These are phyloP conservation scores for Acanthurus leucopareius DNA, from an alignment of 2,797 vertebrate genomes.

Conservation along the genomic window DNA sequence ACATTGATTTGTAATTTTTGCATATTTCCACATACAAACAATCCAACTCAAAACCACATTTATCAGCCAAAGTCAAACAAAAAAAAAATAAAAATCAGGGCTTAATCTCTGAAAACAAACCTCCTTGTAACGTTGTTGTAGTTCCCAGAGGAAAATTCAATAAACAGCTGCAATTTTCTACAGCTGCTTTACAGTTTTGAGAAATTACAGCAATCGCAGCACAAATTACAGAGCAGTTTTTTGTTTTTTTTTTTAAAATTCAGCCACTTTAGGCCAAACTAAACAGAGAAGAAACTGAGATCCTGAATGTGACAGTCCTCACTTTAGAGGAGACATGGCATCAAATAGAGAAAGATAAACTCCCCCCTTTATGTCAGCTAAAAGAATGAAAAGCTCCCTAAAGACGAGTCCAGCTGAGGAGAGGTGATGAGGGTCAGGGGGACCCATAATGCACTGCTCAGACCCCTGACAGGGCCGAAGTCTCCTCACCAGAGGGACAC, in stretches of 20 bases:
- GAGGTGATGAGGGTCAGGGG: slow-evolving; percentile 4
- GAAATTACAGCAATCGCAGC: not conserved
- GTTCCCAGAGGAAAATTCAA: not conserved
- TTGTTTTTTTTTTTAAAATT: not conserved
- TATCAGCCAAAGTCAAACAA: not conserved
- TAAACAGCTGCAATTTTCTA: not conserved
- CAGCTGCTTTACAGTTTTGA: not conserved
- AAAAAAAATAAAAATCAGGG: not conserved
- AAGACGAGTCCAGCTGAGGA: slow-evolving; percentile 10
- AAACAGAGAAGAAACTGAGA: not conserved
- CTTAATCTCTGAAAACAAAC: not conserved
- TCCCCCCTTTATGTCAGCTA: not conserved
- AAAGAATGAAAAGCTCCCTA: slow-evolving; percentile 16
- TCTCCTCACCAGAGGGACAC: no score
- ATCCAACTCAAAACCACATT: not conserved
- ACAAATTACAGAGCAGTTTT: not conserved
- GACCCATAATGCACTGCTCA: slow-evolving; percentile 21
- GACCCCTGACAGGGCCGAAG: not conserved
- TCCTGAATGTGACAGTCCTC: not conserved
- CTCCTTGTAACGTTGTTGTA: not conserved
- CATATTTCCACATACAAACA: not conserved
- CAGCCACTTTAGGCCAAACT: not conserved
- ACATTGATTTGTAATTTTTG: no score
- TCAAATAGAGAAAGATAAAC: no score
- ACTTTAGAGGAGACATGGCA: not conserved